Conservation (phyloP, 2,113 vertebrate genomes). For the Coracopsis vasa region DNA sequence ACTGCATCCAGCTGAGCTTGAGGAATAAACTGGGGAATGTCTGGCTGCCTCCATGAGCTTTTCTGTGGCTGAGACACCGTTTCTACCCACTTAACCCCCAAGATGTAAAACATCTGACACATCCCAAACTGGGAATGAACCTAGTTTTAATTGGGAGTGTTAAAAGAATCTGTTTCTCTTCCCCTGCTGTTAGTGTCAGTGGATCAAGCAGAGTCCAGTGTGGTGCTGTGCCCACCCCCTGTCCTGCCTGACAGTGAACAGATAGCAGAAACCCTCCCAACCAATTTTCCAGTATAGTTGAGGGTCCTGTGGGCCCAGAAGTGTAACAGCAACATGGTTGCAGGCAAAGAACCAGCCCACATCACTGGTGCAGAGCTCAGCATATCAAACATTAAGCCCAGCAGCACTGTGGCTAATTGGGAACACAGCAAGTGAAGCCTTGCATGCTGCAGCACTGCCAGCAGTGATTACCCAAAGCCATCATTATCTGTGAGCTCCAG, state of each 20-base stretch:
- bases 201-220: background rate
- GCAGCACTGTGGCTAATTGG: background rate
- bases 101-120: background rate
- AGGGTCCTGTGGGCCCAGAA: background rate
- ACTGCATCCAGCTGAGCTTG: background rate
- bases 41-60: background rate
- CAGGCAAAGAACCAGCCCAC: background rate
- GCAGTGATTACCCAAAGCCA: background rate
- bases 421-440: background rate
- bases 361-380: background rate
- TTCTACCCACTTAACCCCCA: background rate
- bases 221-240: background rate
- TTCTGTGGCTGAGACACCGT: background rate
- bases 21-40: background rate
- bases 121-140: background rate
- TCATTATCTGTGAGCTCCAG: background rate
- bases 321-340: background rate
- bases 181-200: background rate
- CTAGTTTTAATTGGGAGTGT: background rate
- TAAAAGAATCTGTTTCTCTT: background rate
- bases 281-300: background rate
- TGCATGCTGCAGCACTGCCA: background rate
- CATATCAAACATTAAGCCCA: background rate
- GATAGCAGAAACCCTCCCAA: background rate
- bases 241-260: background rate